These are phyloP conservation scores for Chloropsis hardwickii DNA, from an alignment of 2,113 vertebrate species.

Conservation along the genomic window DNA sequence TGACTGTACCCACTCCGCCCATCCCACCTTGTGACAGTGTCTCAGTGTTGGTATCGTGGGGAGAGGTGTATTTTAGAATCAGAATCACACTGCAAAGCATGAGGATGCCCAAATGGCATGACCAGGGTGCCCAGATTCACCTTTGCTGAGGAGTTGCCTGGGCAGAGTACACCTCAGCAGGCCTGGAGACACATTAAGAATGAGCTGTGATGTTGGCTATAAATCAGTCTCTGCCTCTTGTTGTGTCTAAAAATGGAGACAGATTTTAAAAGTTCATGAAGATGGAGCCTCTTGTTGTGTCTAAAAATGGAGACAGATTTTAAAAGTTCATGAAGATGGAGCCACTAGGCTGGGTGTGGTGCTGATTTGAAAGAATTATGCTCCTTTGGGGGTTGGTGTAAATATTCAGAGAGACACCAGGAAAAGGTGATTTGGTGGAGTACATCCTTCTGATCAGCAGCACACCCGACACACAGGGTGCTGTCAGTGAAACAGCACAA, in stretches of 20 bases:
- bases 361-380: background rate
- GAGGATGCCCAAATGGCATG: background rate
- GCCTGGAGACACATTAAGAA: background rate
- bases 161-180: background rate
- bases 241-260: background rate
- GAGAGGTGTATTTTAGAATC: rapidly evolving
- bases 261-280: background rate
- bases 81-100: no score
- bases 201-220: rapidly evolving
- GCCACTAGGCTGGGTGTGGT: background rate
- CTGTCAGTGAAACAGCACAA: background rate
- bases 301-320: background rate
- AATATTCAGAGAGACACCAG: background rate
- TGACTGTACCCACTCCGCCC: background rate
- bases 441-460: background rate
- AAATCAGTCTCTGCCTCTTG: background rate
- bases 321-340: background rate
- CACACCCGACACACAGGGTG: rapidly evolving
- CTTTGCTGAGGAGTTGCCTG: background rate
- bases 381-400: rapidly evolving
- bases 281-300: background rate
- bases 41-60: rapidly evolving
- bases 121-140: background rate
- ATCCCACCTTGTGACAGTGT: background rate
- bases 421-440: background rate